These are phyloP conservation scores for Phocoena phocoena DNA, from an alignment of 2,113 vertebrate genomes.

Conservation along the genomic window DNA sequence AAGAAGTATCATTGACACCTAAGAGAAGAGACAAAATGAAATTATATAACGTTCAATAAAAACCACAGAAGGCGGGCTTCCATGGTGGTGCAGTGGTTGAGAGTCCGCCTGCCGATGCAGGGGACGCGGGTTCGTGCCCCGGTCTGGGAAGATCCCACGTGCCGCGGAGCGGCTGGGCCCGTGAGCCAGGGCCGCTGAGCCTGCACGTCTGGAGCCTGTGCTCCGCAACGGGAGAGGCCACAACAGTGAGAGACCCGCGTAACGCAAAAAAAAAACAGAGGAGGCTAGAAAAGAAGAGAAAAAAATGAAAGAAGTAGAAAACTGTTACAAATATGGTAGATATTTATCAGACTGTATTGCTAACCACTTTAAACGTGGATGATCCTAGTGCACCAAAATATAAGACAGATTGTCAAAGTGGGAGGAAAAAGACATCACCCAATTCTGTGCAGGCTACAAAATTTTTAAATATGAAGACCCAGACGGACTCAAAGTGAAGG, in stretches of 20 bases:
- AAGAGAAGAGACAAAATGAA: neutral
- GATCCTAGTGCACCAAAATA: neutral
- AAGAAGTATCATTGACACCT: neutral
- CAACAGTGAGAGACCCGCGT: too few relatives aligned
- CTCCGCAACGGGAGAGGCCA: too few relatives aligned
- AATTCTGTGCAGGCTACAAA: neutral
- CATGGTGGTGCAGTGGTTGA: too few relatives aligned
- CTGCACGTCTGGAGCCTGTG: too few relatives aligned
- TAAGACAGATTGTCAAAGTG: neutral
- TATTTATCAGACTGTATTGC: neutral
- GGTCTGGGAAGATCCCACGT: too few relatives aligned
- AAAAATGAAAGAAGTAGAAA: neutral
- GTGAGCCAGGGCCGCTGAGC: too few relatives aligned
- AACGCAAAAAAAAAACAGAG: neutral
- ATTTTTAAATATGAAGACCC: neutral
- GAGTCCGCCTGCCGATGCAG: too few relatives aligned
- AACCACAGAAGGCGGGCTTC: neutral
- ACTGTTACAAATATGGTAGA: neutral
- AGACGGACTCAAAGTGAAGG: neutral
- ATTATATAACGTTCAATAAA: neutral
- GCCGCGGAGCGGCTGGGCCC: too few relatives aligned
- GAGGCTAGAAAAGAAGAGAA: neutral
- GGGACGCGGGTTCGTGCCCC: too few relatives aligned
- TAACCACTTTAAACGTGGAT: neutral
- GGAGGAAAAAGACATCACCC: neutral